These are phyloP conservation scores for Polyodon spathula DNA, from an alignment of 2,113 vertebrate species.

Conservation along the genomic window DNA sequence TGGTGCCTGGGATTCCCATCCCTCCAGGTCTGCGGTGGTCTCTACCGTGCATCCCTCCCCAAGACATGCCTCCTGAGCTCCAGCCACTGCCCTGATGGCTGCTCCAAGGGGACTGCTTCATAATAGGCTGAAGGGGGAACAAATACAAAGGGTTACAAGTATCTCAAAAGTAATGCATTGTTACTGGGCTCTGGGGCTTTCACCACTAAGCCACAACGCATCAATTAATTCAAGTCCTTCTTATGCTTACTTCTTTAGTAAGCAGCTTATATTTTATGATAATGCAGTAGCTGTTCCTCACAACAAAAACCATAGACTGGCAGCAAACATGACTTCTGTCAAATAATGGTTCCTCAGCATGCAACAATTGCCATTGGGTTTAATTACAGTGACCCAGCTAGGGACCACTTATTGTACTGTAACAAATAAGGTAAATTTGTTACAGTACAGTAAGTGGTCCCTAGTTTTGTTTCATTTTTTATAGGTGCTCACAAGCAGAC, in stretches of 20 bases:
- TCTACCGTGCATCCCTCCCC: slow-evolving; percentile 76
- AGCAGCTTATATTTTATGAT: not conserved
- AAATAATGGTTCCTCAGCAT: not conserved
- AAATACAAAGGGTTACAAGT: not conserved
- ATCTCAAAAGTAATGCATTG: too few species aligned
- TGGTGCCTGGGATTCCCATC: slow-evolving; percentile 78
- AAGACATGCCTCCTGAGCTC: slow-evolving; percentile 84
- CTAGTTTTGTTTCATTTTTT: too few species aligned
- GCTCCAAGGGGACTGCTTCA: slow-evolving; percentile 93
- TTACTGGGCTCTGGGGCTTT: not conserved
- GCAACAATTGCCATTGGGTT: too few species aligned
- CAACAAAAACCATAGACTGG: not conserved
- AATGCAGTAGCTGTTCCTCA: not conserved
- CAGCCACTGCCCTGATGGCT: slow-evolving; percentile 85
- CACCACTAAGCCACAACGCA: not conserved
- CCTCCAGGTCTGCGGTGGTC: slow-evolving; percentile 83
- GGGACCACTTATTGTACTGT: too few species aligned
- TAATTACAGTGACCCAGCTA: too few species aligned
- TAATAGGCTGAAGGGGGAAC: slow-evolving; percentile 67
- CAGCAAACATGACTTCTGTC: not conserved
- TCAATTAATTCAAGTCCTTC: not conserved
- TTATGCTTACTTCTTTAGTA: not conserved
- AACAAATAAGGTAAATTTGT: too few species aligned
- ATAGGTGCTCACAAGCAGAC: too few species aligned
- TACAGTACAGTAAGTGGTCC: too few species aligned